A percentile compares a stretch with the other conserved stretches of the same genome.
These are phyloP conservation scores for Phymatocera aterrima DNA, from an alignment of 2,888 invertebrate species.

Conservation along the genomic window DNA sequence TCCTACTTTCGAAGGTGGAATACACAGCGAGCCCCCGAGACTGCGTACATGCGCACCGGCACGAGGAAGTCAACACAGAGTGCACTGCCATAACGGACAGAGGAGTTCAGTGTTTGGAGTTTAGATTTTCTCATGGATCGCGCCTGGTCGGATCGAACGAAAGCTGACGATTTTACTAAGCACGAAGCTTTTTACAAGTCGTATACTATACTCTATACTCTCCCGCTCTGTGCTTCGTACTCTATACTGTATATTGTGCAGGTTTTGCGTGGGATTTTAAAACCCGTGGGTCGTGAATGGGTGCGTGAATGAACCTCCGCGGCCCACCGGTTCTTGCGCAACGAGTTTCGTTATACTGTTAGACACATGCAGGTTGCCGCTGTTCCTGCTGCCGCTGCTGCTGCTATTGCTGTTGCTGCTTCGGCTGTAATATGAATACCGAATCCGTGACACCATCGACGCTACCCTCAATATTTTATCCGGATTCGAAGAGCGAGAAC, in stretches of 20 bases:
- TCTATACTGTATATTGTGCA: too few species aligned
- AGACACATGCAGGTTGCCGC: constrained; percentile 5
- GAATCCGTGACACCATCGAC: background rate
- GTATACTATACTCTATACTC: too few species aligned
- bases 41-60: background rate
- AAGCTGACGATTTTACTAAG: constrained; percentile 3
- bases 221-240: too few species aligned
- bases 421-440: too few species aligned
- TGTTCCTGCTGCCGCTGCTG: background rate
- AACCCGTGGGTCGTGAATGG: constrained; percentile 32
- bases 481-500: background rate
- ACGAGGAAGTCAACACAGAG: background rate
- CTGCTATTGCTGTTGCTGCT: background rate
- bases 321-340: constrained; percentile 39
- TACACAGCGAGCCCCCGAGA: background rate
- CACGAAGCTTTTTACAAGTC: constrained; percentile 13
- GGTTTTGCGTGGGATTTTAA: constrained; percentile 8
- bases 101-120: background rate
- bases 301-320: constrained; percentile 41
- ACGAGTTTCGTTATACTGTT: constrained; percentile 18
- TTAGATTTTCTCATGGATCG: background rate
- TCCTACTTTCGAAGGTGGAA: background rate
- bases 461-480: constrained; percentile 4
- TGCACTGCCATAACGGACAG: background rate
- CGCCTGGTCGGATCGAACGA: background rate